These are phyloP conservation scores for Drosophila saltans DNA, from an alignment of 1,140 invertebrate species.

Conservation along the genomic window DNA sequence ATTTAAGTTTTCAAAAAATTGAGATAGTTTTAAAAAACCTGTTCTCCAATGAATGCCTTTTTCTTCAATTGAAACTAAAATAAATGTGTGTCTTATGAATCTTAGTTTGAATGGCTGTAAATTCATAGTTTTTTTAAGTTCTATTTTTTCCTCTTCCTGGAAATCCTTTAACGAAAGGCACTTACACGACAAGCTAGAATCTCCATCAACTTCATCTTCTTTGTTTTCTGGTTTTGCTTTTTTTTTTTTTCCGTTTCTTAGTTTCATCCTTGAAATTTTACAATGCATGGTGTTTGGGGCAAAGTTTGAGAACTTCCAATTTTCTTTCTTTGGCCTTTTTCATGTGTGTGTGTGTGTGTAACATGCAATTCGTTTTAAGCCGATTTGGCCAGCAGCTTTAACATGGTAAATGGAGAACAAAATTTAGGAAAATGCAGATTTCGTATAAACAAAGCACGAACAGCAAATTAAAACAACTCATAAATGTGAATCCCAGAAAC, in stretches of 20 bases:
- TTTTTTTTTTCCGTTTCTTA: background rate
- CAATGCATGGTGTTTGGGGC: conserved; percentile 3
- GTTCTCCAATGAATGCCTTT: no score
- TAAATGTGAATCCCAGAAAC: conserved; percentile 44
- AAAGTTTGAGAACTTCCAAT: conserved; percentile 35
- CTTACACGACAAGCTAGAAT: background rate
- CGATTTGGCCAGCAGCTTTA: conserved; percentile 37
- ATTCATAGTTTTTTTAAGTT: background rate
- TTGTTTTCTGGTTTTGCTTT: background rate
- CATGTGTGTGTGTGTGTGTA: background rate
- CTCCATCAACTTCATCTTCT: conserved; percentile 6
- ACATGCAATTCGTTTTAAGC: conserved; percentile 59
- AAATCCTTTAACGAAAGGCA: background rate
- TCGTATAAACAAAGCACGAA: conserved; percentile 67
- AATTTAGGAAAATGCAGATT: conserved; percentile 54
- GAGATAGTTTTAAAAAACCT: no score
- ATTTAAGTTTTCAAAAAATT: no score
- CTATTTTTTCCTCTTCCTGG: background rate
- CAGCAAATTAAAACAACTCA: conserved; percentile 72
- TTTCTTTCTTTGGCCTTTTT: conserved; percentile 4
- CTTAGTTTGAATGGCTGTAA: background rate
- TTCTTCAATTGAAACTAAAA: no score
- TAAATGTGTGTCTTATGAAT: no score
- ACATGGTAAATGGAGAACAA: background rate
- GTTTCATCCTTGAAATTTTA: background rate